phyloP scores from a whole-genome alignment of 2,888 invertebrate species.

The Drosophila neonasuta region DNA sequence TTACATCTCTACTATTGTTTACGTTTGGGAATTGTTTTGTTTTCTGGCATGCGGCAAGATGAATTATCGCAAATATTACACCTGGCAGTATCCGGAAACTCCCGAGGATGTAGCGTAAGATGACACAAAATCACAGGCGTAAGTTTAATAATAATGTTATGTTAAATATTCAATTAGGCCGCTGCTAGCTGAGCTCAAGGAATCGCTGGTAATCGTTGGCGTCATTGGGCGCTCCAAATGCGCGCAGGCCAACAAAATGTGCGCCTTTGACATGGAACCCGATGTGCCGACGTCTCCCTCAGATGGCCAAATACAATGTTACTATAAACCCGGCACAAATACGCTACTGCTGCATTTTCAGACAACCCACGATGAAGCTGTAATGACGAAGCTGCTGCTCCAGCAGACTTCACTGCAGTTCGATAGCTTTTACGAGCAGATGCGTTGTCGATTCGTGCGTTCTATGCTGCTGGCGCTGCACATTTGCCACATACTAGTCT shows the following conservation, averaged over 20 bases:
- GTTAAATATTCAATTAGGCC: conserved; percentile 19
- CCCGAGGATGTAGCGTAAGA: conserved; percentile 72
- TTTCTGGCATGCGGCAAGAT: conserved; percentile 44
- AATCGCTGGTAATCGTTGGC: conserved; percentile 78
- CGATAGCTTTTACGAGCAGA: conserved; percentile 76
- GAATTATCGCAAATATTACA: conserved; percentile 56
- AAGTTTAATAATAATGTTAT: neutral
- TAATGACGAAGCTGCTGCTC: conserved; percentile 70
- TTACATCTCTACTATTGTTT: conserved; percentile 45
- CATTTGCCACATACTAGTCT: conserved; percentile 89
- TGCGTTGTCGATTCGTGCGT: conserved; percentile 84
- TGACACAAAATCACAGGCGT: accelerated
- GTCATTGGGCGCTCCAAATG: conserved; percentile 81
- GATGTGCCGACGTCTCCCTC: conserved; percentile 11
- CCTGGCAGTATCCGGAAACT: conserved; percentile 73
- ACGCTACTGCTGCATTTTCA: conserved; percentile 84
- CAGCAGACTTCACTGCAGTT: conserved; percentile 62
- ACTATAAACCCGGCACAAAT: conserved; percentile 84
- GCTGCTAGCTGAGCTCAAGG: conserved; percentile 37
- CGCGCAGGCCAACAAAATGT: conserved; percentile 81
- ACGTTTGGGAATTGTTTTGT: conserved; percentile 31
- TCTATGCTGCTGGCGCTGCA: conserved; percentile 90
- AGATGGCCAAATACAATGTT: conserved; percentile 85
- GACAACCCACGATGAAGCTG: conserved; percentile 78
- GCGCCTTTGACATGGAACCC: conserved; percentile 71